Percentiles rank a stretch among this genome's conserved stretches.
These are phyloP conservation scores for Poeciliopsis occidentalis DNA, from an alignment of 2,113 vertebrate genomes.

Conservation along the genomic window DNA sequence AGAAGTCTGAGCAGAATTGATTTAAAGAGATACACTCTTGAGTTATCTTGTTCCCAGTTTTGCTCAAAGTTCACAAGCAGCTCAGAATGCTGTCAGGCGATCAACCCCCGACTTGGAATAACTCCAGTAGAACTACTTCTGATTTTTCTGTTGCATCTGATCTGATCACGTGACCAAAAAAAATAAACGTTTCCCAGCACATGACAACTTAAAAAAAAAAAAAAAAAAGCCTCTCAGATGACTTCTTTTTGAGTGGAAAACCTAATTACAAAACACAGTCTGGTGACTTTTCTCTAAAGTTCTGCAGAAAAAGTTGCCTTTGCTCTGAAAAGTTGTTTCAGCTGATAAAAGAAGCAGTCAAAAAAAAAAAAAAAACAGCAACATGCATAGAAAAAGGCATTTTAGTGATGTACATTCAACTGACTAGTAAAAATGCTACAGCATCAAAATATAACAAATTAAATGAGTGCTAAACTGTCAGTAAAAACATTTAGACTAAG, in stretches of 20 bases:
- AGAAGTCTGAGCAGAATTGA: background rate
- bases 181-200: background rate
- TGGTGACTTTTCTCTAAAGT: background rate
- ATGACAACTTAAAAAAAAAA: constrained; percentile 15
- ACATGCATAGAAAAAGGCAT: too few relatives aligned
- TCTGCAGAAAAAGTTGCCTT: background rate
- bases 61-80: constrained; percentile 32
- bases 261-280: constrained; percentile 47
- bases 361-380: too few relatives aligned
- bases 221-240: constrained; percentile 55
- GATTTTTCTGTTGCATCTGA: background rate
- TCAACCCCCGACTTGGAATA: background rate
- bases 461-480: background rate
- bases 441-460: background rate
- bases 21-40: background rate
- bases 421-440: too few relatives aligned
- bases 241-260: constrained; percentile 57
- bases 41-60: background rate
- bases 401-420: too few relatives aligned
- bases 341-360: too few relatives aligned
- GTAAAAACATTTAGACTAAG: background rate
- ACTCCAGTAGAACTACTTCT: background rate
- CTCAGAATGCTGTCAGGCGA: background rate
- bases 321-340: too few relatives aligned
- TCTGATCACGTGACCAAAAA: background rate